A percentile compares a stretch with the other conserved stretches of the same genome.
These are phyloP conservation scores for Sclerurus mexicanus DNA, from an alignment of 2,113 vertebrate species.

Conservation along the genomic window DNA sequence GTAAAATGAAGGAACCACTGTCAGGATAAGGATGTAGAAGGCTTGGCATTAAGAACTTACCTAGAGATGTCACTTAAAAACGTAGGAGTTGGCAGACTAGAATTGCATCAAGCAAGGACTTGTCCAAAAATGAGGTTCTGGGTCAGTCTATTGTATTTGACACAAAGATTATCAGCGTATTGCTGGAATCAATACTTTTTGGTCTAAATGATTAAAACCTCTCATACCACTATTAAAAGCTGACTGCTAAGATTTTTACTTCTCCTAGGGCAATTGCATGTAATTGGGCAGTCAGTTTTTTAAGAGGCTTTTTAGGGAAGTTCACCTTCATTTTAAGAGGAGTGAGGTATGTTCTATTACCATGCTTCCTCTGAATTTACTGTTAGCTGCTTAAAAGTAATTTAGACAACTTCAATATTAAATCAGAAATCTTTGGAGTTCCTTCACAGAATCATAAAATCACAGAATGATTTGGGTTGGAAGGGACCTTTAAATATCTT, in stretches of 20 bases:
- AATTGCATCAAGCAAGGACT: background rate
- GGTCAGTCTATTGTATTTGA: background rate
- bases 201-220: background rate
- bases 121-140: background rate
- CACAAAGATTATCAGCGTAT: background rate
- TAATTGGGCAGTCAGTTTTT: background rate
- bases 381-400: background rate
- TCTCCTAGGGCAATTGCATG: background rate
- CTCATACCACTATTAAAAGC: background rate
- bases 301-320: background rate
- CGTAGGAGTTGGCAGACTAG: background rate
- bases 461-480: background rate
- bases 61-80: fast-evolving
- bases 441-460: background rate
- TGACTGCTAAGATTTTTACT: background rate
- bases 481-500: background rate
- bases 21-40: background rate
- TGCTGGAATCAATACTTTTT: background rate
- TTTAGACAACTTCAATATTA: background rate
- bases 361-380: background rate
- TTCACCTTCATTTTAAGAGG: background rate
- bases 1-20: background rate
- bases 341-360: background rate
- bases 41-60: background rate
- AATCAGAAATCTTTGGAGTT: background rate